phyloP scores from a whole-genome alignment of 1,140 invertebrate genomes.

The Danaus melanippus region DNA sequence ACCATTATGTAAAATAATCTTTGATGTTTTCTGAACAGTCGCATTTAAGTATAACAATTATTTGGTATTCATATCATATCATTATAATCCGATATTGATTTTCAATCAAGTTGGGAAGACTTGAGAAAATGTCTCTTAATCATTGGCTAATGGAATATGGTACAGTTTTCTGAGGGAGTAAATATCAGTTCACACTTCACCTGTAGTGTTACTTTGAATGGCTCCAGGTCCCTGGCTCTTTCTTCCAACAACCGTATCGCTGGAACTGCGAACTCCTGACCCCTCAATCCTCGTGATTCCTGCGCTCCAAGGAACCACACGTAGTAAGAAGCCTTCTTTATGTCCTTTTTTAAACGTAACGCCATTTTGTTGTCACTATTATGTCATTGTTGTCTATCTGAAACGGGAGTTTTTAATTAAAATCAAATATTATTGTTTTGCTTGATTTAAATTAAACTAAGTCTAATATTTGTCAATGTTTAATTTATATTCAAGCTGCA shows the following conservation, averaged over 20 bases:
- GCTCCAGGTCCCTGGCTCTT: conserved; percentile 87
- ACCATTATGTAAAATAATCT: too few species aligned
- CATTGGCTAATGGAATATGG: neutral
- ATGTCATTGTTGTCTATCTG: conserved; percentile 64
- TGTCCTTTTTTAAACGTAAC: conserved; percentile 84
- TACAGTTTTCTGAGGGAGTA: too few species aligned
- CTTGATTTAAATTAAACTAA: too few species aligned
- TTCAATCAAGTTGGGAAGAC: neutral
- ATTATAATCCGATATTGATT: neutral
- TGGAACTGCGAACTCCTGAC: conserved; percentile 84
- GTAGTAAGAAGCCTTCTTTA: conserved; percentile 97
- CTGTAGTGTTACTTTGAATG: conserved; percentile 91
- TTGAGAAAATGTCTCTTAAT: neutral
- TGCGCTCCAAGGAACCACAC: conserved; percentile 98
- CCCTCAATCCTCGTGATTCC: conserved; percentile 91
- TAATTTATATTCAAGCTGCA: neutral
- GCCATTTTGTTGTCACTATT: conserved; percentile 71
- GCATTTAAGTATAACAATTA: too few species aligned
- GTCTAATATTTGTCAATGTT: too few species aligned
- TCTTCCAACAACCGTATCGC: conserved; percentile 89
- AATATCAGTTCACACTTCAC: conserved; percentile 58
- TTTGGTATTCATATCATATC: too few species aligned
- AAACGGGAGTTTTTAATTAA: conserved; percentile 25
- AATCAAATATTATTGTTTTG: too few species aligned
- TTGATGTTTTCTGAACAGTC: too few species aligned